Evolutionary conservation across 2,888 invertebrate species (phyloP), one percentile per base, ranked within the genome.

Genomic region (Rapana venosa): DNA sequence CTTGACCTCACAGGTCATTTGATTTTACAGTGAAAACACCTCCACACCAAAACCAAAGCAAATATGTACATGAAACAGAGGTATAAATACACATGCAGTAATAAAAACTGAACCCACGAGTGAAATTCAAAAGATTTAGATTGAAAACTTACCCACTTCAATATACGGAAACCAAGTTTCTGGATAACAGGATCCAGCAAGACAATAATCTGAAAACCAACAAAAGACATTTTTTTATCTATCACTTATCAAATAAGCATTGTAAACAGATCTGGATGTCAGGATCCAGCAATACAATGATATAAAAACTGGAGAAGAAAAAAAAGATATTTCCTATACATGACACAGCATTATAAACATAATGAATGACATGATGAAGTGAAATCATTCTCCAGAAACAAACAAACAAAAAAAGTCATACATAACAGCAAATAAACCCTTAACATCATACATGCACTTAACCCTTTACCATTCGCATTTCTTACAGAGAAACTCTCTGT

Each of bases 141-240:
- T 36, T 6, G 47, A 4, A 66, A 66, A 93, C 94, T 92, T 94
- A 95, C 95, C 94, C 94, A 94, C 88, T 94, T 95, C 15, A 95
- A n/a, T 30, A 94, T 83, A 79, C 94, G 91, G 47, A 93, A 89
- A 85, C 91, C 92, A 1, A 95, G 61, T 83, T 91, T 93, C 90
- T 95, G 94, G 81, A 95, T 88, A 17, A 93, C 36, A 66, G 94
- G 92, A 91, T 95, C 95, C 86, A 95, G 81, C 35, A 92, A 87
- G 32, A 95, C 94, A 91, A 95, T 93, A 30, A 93, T 89, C 95
- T 95, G 93, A 74, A 94, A 84, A 15, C n/a, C 84, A 87, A 58
- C 6, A 83, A 70, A 32, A 88, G n/a, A 36, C 30, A 1, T 32
- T 20, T 47, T 47, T 47, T 47, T 47, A 47, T n/a, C 26, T 26